These are phyloP conservation scores for Himalopsyche japonica DNA, from an alignment of 2,888 invertebrate genomes.

Conservation along the genomic window DNA sequence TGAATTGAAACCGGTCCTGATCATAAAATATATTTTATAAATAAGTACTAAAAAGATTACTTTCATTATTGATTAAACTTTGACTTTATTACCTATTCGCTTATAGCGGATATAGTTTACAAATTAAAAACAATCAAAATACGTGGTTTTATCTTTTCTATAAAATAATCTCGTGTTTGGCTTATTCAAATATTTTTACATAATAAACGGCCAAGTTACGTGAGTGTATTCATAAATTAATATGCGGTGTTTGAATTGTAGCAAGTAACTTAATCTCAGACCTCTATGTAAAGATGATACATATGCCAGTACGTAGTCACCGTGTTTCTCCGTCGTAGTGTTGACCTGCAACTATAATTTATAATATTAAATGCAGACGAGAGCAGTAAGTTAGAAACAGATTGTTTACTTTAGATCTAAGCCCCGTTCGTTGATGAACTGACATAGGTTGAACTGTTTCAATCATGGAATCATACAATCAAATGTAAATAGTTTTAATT, in stretches of 20 bases:
- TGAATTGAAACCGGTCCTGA: no score
- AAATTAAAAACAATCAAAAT: no score
- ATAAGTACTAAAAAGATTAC: no score
- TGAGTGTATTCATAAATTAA: background rate
- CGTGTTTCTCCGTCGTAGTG: background rate
- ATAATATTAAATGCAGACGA: background rate
- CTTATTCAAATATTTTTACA: background rate
- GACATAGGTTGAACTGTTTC: background rate
- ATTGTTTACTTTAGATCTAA: background rate
- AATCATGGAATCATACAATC: background rate
- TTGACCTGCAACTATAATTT: background rate
- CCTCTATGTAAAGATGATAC: background rate
- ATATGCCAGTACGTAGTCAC: background rate
- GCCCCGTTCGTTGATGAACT: background rate
- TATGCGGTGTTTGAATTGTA: background rate
- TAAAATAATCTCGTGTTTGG: background rate
- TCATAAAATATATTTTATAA: no score
- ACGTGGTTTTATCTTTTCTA: no score
- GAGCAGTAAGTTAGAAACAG: background rate
- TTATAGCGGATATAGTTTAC: no score
- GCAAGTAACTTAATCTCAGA: background rate
- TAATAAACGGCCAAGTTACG: background rate
- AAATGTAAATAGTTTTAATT: no score
- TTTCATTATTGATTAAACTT: no score
- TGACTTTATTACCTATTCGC: no score